Evolutionary conservation across 92 coral and sea anemone genomes (phyloP), one percentile per base, ranked within the genome.

Genomic region (Siderastrea radians): DNA sequence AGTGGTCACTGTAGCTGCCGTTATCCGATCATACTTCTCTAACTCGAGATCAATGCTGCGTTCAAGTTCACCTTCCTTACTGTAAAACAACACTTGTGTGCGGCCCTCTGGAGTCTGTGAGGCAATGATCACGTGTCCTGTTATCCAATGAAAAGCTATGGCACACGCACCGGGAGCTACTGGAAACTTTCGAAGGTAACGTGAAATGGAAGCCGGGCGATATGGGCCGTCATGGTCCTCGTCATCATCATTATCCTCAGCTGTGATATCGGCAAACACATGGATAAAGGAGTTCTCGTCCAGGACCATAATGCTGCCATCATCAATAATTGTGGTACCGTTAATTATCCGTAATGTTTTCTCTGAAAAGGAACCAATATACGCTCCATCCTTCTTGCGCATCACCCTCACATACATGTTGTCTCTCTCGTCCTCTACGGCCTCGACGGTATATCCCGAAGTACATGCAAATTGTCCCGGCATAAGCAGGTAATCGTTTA

Each of bases 261-360:
- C 26, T 8, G 6, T 10, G 50, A 1, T 12, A 46, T 12, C 19
- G 15, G 26, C 15, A 3, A 74, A 74, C 60, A 51, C 48, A 38
- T 2, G 4, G 47, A 74, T 62, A 51, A 0, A 6, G 46, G 62
- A 52, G 0, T 7, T 1, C 0, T 1, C 0, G 10, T n/a, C 62
- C 46, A 74, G 57, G 13, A 74, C 14, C 55, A 74, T 52, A 11
- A 74, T 19, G 46, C 3, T 38, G n/a, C 61, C 61, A 53, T 51
- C 46, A 17, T 51, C 62, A 74, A 6, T 49, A n/a, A 46, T 7
- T 74, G 78, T 2, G 46, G 51, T 52, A 49, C 51, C 78, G 5
- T 1, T 0, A 47, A 51, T n/a, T 0, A 0, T 0, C n/a, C 14
- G 1, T 1, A 16, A n/a, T 7, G 54, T 2, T 7, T n/a, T 1